phyloP scores from a whole-genome alignment of 1,140 invertebrate species.

The Achatina immaculata region DNA sequence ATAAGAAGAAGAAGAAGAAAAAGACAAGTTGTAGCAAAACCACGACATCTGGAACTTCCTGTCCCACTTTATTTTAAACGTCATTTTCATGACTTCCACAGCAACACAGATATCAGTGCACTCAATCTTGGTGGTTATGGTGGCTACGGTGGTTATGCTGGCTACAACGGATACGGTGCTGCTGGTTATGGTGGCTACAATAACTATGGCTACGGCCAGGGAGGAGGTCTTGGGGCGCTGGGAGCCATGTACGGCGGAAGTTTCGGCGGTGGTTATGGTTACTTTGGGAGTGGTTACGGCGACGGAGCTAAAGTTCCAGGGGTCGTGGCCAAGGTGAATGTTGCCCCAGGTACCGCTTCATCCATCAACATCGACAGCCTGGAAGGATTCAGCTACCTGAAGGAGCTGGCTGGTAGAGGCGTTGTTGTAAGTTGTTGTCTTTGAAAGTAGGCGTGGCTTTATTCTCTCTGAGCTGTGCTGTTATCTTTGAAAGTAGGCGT shows the following conservation, averaged over 20 bases:
- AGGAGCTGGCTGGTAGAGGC: conserved; percentile 40
- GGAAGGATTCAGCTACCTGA: conserved; percentile 27
- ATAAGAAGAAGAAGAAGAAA: no score
- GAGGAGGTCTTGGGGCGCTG: not conserved
- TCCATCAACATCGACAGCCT: conserved; percentile 39
- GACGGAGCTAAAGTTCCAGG: conserved; percentile 28
- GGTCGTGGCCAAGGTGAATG: conserved; percentile 28
- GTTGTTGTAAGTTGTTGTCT: conserved; percentile 33
- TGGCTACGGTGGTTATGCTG: not conserved
- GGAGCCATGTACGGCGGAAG: not conserved
- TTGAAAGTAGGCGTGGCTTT: no score
- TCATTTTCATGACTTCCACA: not conserved
- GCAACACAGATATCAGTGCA: not conserved
- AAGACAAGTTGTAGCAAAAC: no score
- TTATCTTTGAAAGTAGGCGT: no score
- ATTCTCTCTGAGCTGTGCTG: no score
- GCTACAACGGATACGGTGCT: not conserved
- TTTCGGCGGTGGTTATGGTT: conserved; percentile 5
- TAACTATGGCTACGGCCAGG: not conserved
- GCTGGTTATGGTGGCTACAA: not conserved
- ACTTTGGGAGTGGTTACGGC: conserved; percentile 12
- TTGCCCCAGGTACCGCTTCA: conserved; percentile 22
- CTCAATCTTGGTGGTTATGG: not conserved
- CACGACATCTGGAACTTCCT: no score
- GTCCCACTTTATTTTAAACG: no score